phyloP scores from a whole-genome alignment of 1,140 invertebrate species.

The Gonatopus flavifemur region DNA sequence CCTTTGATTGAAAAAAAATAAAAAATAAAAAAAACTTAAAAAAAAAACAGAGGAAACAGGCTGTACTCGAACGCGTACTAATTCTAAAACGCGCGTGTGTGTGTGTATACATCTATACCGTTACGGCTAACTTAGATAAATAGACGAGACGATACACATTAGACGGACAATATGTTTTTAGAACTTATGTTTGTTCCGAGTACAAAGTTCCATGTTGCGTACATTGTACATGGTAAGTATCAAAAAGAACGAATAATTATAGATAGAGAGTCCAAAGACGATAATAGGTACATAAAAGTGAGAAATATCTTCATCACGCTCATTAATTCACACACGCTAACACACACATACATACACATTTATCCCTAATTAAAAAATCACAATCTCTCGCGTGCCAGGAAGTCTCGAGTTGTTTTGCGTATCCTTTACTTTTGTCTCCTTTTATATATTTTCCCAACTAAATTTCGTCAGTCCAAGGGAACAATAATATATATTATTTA shows the following conservation, averaged over 20 bases:
- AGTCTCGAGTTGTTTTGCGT: no score
- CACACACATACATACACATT: conserved; percentile 12
- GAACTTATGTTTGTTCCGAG: no score
- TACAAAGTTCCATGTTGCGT: no score
- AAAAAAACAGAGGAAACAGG: no score
- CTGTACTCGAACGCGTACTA: conserved; percentile 9
- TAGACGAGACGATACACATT: conserved; percentile 47
- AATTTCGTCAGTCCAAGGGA: no score
- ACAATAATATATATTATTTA: no score
- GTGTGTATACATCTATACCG: conserved; percentile 13
- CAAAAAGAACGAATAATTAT: conserved; percentile 27
- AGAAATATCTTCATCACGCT: conserved; percentile 20
- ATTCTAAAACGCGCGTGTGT: conserved; percentile 7
- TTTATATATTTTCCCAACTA: no score
- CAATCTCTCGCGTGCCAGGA: no score
- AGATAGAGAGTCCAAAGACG: conserved; percentile 21
- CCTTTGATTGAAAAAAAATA: no score
- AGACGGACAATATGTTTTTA: conserved; percentile 47
- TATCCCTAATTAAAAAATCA: no score
- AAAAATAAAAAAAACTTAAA: no score
- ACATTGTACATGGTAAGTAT: conserved; percentile 21
- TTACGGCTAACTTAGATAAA: conserved; percentile 39
- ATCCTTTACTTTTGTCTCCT: no score
- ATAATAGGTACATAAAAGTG: conserved; percentile 27
- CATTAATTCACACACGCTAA: conserved; percentile 9